These are phyloP conservation scores for Creontiades dilutus DNA, from an alignment of 2,888 invertebrate genomes.

Conservation along the genomic window DNA sequence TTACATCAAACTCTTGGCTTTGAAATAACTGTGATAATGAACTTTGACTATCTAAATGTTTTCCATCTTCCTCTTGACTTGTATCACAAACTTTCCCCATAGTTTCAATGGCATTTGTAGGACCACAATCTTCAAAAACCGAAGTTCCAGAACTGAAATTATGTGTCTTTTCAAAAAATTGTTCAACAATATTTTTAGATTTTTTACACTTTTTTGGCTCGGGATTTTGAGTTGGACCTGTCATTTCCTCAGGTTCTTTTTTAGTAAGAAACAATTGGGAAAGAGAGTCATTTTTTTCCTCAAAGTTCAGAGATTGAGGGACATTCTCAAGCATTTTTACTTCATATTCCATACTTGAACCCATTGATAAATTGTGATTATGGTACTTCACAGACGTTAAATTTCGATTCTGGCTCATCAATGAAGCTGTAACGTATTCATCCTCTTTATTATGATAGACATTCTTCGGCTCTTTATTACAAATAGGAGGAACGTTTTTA, in stretches of 20 bases:
- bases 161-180: background rate
- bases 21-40: slow-evolving; percentile 44
- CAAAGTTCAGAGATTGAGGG: background rate
- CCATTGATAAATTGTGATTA: too few relatives aligned
- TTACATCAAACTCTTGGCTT: background rate
- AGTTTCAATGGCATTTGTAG: too few relatives aligned
- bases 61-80: background rate
- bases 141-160: background rate
- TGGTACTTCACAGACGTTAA: too few relatives aligned
- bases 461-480: too few relatives aligned
- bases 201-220: background rate
- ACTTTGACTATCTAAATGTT: slow-evolving; percentile 30
- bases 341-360: too few relatives aligned
- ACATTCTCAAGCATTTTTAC: too few relatives aligned
- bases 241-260: background rate
- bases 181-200: background rate
- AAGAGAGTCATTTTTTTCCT: background rate
- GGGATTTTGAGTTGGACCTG: background rate
- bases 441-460: too few relatives aligned
- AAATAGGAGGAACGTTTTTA: background rate
- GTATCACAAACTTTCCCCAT: background rate
- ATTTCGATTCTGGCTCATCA: too few relatives aligned
- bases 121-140: too few relatives aligned
- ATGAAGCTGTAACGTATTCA: too few relatives aligned
- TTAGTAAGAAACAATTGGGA: slow-evolving; percentile 30